phyloP scores from a whole-genome alignment of 2,113 vertebrate species.

The Protomyctophum bolini region DNA sequence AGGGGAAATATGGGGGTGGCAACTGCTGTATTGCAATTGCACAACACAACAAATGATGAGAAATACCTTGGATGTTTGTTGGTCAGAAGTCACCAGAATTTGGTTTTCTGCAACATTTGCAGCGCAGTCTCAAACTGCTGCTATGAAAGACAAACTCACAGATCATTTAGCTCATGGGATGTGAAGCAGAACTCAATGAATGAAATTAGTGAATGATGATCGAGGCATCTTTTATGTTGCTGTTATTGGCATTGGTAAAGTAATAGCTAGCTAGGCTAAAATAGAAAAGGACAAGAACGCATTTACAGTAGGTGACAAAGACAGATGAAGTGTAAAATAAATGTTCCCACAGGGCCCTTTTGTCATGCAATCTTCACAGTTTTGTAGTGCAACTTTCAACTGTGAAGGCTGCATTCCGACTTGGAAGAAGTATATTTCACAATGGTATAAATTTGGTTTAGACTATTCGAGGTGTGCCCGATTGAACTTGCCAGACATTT shows the following conservation, averaged over 20 bases:
- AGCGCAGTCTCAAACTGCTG: not conserved
- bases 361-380: too few relatives aligned
- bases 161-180: not conserved
- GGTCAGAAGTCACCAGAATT: not conserved
- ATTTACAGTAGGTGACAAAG: not conserved
- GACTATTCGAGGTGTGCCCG: not conserved
- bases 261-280: not conserved
- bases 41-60: constrained; percentile 3
- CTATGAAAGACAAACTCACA: not conserved
- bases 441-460: not conserved
- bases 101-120: not conserved
- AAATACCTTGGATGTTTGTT: not conserved
- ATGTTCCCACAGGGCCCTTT: not conserved
- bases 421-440: not conserved
- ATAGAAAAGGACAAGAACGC: not conserved
- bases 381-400: too few relatives aligned
- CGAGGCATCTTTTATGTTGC: not conserved
- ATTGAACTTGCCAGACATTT: constrained; percentile 1
- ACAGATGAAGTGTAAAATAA: not conserved
- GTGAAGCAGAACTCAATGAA: not conserved
- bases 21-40: not conserved
- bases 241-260: not conserved
- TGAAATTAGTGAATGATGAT: not conserved
- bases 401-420: not conserved
- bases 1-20: not conserved